Conservation (phyloP, 2,888 invertebrate species). For the Tuberolachnus salignus region DNA sequence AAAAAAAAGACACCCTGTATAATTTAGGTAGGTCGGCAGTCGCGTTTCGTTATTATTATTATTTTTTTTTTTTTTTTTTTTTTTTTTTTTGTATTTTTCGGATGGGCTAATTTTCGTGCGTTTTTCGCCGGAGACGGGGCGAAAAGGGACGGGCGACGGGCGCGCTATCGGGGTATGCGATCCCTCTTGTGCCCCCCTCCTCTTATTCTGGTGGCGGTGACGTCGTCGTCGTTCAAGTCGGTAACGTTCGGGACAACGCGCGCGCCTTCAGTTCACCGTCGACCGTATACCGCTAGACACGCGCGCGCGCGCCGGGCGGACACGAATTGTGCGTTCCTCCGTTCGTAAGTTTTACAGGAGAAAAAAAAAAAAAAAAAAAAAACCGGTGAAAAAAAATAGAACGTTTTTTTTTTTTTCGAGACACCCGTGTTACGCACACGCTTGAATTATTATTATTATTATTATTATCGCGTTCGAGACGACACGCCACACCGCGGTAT, state of each 20-base stretch:
- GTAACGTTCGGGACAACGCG: conserved; percentile 24
- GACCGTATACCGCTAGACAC: conserved; percentile 19
- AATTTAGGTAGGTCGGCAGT: not conserved
- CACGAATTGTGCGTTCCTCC: not conserved
- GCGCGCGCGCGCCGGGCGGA: not conserved
- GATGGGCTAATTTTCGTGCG: conserved; percentile 28
- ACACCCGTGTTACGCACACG: not conserved
- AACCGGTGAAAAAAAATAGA: too few species aligned
- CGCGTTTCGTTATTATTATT: not conserved
- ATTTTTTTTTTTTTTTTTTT: not conserved
- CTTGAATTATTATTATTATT: not conserved
- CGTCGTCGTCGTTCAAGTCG: conserved; percentile 35
- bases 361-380: too few species aligned
- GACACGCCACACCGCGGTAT: not conserved
- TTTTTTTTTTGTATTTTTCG: not conserved
- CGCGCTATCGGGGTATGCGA: not conserved
- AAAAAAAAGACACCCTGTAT: not conserved
- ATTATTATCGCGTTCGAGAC: too few species aligned
- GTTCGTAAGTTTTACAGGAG: not conserved
- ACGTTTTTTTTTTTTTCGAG: not conserved
- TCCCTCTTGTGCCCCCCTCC: conserved; percentile 7
- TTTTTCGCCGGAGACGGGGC: not conserved
- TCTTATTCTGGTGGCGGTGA: not conserved
- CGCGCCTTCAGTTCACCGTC: conserved; percentile 42
- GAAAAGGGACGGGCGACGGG: not conserved